phyloP scores from a whole-genome alignment of 2,797 vertebrate species.

The Cuniculus paca region DNA sequence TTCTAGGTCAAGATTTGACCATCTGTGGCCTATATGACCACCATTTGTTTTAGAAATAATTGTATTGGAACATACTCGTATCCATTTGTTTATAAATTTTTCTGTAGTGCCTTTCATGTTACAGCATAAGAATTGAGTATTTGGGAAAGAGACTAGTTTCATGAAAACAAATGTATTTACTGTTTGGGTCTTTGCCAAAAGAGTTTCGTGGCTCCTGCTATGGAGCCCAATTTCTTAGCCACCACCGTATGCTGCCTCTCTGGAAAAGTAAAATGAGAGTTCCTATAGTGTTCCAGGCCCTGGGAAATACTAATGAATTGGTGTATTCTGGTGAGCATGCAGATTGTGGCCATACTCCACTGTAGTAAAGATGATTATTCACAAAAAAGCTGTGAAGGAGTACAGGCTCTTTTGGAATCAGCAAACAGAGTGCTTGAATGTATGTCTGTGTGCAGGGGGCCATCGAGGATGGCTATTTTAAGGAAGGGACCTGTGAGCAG shows the following conservation, averaged over 20 bases:
- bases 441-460: accelerated
- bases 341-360: not conserved
- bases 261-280: not conserved
- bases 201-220: not conserved
- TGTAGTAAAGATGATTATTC: not conserved
- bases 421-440: not conserved
- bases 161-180: not conserved
- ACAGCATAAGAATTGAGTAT: not conserved
- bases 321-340: not conserved
- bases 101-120: not conserved
- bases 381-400: not conserved
- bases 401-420: not conserved
- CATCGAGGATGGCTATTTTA: accelerated
- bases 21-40: not conserved
- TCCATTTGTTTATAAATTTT: not conserved
- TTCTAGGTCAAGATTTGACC: not conserved
- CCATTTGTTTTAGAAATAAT: not conserved
- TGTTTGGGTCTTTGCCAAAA: not conserved
- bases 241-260: not conserved
- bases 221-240: not conserved
- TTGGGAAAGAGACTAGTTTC: not conserved
- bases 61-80: not conserved
- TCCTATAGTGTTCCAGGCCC: accelerated
- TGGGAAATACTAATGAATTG: not conserved
- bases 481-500: not conserved